Percentiles rank a stretch among this genome's conserved stretches.
Evolutionary conservation across 1,140 invertebrate genomes (phyloP).

Genomic region (Hestina assimilis): DNA sequence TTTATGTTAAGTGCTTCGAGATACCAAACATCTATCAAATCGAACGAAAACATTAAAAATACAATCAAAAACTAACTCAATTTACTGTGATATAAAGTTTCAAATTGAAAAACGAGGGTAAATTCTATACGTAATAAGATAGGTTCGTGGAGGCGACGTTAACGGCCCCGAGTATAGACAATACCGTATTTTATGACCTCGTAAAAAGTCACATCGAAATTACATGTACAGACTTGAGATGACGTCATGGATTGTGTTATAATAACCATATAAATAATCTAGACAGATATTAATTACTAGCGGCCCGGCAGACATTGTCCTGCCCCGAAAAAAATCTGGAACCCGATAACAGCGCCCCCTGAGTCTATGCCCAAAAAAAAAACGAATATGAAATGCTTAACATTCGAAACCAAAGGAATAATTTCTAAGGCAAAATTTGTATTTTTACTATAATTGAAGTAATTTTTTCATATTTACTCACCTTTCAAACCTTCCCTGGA

Average conservation of each 20-base stretch:
- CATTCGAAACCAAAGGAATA: too few relatives aligned
- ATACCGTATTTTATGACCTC: constrained; percentile 30
- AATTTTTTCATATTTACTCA: too few relatives aligned
- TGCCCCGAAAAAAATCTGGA: too few relatives aligned
- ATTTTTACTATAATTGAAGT: too few relatives aligned
- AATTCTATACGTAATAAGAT: constrained; percentile 10
- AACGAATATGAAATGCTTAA: too few relatives aligned
- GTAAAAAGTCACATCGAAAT: constrained; percentile 31
- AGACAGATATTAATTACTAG: too few relatives aligned
- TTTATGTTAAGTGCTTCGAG: constrained; percentile 12
- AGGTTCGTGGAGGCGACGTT: constrained; percentile 25
- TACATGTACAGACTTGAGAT: constrained; percentile 8
- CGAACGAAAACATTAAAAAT: background rate
- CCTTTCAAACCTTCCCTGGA: too few relatives aligned
- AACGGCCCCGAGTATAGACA: constrained; percentile 26
- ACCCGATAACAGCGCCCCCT: too few relatives aligned
- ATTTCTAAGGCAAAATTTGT: too few relatives aligned
- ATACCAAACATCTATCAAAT: constrained; percentile 6
- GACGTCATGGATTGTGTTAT: background rate
- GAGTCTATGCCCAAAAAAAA: too few relatives aligned
- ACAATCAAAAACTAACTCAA: background rate
- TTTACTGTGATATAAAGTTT: background rate
- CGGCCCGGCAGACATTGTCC: too few relatives aligned
- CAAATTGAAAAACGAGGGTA: background rate
- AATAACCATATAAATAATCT: too few relatives aligned